A percentile compares a stretch with the other conserved stretches of the same genome.
These are phyloP conservation scores for Drosophila gaucha DNA, from an alignment of 2,888 invertebrate genomes.

Conservation along the genomic window DNA sequence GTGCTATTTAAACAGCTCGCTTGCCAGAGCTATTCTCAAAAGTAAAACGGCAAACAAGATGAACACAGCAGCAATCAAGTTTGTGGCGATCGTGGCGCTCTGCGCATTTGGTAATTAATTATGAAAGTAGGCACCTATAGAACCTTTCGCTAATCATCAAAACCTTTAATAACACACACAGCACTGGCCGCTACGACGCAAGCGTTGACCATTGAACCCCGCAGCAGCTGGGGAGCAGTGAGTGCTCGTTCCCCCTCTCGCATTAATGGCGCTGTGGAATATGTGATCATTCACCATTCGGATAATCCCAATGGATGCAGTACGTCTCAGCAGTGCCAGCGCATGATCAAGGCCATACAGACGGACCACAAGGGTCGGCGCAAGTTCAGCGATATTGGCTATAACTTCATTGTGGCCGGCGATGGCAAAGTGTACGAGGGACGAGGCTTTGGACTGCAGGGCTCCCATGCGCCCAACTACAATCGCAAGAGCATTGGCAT, in stretches of 20 bases:
- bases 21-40: slow-evolving; percentile 20
- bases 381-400: slow-evolving; percentile 89
- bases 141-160: slow-evolving; percentile 1
- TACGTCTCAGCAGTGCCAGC: slow-evolving; percentile 85
- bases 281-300: slow-evolving; percentile 90
- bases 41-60: slow-evolving; percentile 26
- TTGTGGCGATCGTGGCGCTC: slow-evolving; percentile 45
- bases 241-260: slow-evolving; percentile 85
- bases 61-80: slow-evolving; percentile 38
- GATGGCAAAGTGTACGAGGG: slow-evolving; percentile 90
- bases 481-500: slow-evolving; percentile 89
- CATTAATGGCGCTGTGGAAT: slow-evolving; percentile 86
- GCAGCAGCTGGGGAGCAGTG: slow-evolving; percentile 87
- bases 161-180: slow-evolving; percentile 5
- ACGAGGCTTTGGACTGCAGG: slow-evolving; percentile 88
- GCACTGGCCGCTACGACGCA: slow-evolving; percentile 34
- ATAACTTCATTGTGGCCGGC: slow-evolving; percentile 90
- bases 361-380: slow-evolving; percentile 86
- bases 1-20: slow-evolving; percentile 40
- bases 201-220: slow-evolving; percentile 77
- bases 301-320: slow-evolving; percentile 88
- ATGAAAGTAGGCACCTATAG: neutral
- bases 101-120: slow-evolving; percentile 64
- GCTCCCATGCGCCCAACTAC: slow-evolving; percentile 89
- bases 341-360: slow-evolving; percentile 88